Base-by-base conservation (phyloP, 30 jellyfish, hydroid and myxozoan species). In the Hydra vulgaris region DNA sequence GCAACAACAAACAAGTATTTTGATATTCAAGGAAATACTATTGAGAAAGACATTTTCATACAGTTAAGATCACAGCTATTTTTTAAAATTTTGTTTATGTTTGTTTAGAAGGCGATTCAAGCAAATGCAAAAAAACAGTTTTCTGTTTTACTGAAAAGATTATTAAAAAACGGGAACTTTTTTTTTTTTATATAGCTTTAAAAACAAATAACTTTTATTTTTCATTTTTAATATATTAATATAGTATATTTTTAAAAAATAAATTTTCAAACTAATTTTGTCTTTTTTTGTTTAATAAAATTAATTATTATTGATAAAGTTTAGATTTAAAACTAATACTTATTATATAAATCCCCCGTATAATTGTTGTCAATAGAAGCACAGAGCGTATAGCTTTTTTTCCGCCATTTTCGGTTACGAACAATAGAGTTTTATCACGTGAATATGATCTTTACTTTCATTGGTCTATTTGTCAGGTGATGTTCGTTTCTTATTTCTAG, bases 391-490 rank as follows among this genome's bases (percentile, higher is more conserved):
- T 22, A 73, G 66, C 23, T 24, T 27, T 73, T 20, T 40, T 12
- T 40, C 61, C 12, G 12, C 61, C 61, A 40, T 40, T 40, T 73
- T 73, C n/a, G 81, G 21, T 73, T 73, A 19, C 66, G 66, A 24
- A 73, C 66, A 73, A 73, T 73, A 20, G 66, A 73, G 21, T 21
- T 22, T 19, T 19, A 0, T 15, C 81, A 8, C 66, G 81, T 73
- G 81, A 73, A 5, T 23, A 7, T 17, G 0, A 22, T 20, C 15
- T 19, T 12, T 7, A 73, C 12, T 26, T 73, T 73, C 74, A 26
- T 21, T 73, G 54, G 81, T 23, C 21, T 68, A 3, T 20, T 12
- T 20, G n/a, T 73, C 81, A 73, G 81, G 81, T 73, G 81, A 73
- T 73, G 17, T 24, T 25, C 76, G 1, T 70, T 73, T 21, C 52